A percentile compares a stretch with the other conserved stretches of the same genome.
Conservation (phyloP, 2,797 vertebrate genomes). For the Bryconaethiops microstoma region DNA sequence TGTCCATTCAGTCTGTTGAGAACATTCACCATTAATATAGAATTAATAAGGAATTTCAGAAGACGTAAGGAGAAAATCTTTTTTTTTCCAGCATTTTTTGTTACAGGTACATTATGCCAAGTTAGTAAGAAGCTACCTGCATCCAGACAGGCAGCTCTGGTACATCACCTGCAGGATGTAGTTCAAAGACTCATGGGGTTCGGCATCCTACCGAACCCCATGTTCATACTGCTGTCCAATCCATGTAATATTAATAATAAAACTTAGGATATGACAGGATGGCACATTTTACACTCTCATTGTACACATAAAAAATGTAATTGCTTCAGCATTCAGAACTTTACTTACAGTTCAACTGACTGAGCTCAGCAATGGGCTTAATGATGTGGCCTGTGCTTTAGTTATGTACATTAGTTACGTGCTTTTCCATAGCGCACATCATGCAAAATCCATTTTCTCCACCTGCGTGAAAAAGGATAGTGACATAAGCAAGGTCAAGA, state of each 20-base stretch:
- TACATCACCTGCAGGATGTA: not conserved
- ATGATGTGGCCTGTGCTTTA: not conserved
- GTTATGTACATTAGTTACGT: not conserved
- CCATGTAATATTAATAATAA: not conserved
- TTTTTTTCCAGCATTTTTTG: not conserved
- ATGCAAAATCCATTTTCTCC: not conserved
- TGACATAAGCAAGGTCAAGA: not conserved
- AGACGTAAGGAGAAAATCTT: not conserved
- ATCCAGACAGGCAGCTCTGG: not conserved
- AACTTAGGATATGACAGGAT: no score
- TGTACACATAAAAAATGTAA: no score
- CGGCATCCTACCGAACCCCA: not conserved
- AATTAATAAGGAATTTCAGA: not conserved
- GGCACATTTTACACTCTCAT: no score
- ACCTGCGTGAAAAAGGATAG: not conserved
- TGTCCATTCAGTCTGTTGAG: not conserved
- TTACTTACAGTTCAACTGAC: not conserved
- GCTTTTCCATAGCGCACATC: slow-evolving; percentile 3
- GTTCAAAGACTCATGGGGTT: not conserved
- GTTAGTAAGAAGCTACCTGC: no score
- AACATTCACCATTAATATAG: not conserved
- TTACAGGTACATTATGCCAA: no score
- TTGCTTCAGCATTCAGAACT: not conserved
- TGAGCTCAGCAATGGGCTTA: not conserved
- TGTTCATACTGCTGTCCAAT: not conserved